Evolutionary conservation across 2,113 vertebrate species (phyloP), one percentile per base, ranked within the genome.

Genomic region (Barnardius zonarius): DNA sequence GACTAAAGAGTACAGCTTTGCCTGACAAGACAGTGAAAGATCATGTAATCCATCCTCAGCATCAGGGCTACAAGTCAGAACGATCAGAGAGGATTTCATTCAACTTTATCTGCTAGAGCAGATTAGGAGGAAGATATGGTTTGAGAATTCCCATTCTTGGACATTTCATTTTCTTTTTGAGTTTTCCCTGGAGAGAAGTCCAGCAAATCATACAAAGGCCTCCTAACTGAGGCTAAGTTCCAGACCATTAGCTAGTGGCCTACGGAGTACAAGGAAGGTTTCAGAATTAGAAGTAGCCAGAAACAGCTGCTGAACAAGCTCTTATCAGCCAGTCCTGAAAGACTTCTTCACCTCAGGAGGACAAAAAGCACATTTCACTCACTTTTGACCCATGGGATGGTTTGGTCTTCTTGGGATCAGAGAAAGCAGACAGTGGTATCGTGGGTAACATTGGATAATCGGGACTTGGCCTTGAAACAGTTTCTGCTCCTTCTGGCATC

Each of bases 371-470:
- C 46, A 41, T 81, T 90, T 86, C 95, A 97, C 99, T 96, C 93
- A 99, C 99, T 99, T 99, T 99, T 97, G 99, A 99, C 87, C 98
- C 98, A 63, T 99, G 99, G 92, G 99, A 98, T 6, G 98, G 98
- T 97, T 99, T 99, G 96, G 98, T 99, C 97, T 99, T 99, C 98
- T 99, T 99, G 96, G 99, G 99, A 97, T 99, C 99, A 57, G 99
- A 99, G 97, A 99, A 99, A 96, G 99, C 99, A 90, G 99, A 99
- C 48, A 99, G 99, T 39, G 99, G 99, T 97, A 99, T 99, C 87
- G 99, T 99, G 97, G 99, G 99, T 84, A 99, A 98, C 98, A 99
- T 99, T 0, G 99, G 99, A 96, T 99, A 99, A 97, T 99, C 99
- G 0, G 99, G 99, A 95, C 99, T 99, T 64, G 99, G 99, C 95